Evolutionary conservation across 2,797 vertebrate genomes (phyloP).

Genomic region (Pipistrellus nathusii): DNA sequence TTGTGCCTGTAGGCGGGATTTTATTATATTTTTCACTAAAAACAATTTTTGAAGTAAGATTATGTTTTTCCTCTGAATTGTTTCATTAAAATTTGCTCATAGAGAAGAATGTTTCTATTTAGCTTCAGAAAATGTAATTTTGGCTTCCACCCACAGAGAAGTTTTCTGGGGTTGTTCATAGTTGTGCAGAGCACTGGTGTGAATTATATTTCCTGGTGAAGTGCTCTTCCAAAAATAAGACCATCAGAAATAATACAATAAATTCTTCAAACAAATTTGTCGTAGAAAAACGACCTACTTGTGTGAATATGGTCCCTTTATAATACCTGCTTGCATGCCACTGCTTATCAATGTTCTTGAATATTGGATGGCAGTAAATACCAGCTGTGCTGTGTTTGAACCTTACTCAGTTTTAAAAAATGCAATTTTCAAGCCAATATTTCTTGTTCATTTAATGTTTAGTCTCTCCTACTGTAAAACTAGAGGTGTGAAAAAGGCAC

Average conservation of each 20-base stretch:
- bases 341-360: background rate
- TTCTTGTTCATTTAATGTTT: constrained; percentile 4
- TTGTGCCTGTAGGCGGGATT: constrained; percentile 35
- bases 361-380: background rate
- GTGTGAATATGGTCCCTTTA: background rate
- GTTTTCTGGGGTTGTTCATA: constrained; percentile 1
- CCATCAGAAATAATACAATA: constrained; percentile 16
- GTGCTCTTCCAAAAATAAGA: constrained; percentile 44
- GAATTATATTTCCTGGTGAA: constrained; percentile 59
- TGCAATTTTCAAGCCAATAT: background rate
- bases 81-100: constrained; percentile 80
- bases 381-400: background rate
- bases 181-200: background rate
- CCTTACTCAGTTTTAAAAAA: background rate
- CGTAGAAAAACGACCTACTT: constrained; percentile 16
- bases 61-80: constrained; percentile 71
- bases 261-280: constrained; percentile 4
- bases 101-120: constrained; percentile 75
- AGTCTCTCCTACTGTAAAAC: background rate
- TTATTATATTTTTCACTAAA: constrained; percentile 71
- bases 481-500: background rate
- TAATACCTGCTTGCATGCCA: background rate
- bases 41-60: constrained; percentile 71
- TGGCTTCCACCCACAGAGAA: constrained; percentile 53
- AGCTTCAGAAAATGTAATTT: constrained; percentile 76